These are phyloP conservation scores for Alitta virens DNA, from an alignment of 2,888 invertebrate species.

Conservation along the genomic window DNA sequence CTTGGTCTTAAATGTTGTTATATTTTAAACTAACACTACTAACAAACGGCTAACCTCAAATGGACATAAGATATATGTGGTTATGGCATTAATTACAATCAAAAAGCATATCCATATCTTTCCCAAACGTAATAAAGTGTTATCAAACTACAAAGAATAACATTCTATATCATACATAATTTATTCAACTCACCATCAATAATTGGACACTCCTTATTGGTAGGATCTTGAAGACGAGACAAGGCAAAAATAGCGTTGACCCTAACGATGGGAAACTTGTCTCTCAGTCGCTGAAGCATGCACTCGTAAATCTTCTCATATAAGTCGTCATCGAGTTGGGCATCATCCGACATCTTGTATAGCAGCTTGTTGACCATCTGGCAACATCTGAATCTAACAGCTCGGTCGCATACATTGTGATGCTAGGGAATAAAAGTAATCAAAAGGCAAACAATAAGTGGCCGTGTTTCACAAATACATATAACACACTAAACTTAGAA, in stretches of 20 bases:
- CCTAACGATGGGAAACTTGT: constrained; percentile 73
- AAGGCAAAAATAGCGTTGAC: constrained; percentile 77
- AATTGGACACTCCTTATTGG: constrained; percentile 72
- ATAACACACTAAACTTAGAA: too few relatives aligned
- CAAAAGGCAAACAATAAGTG: constrained; percentile 63
- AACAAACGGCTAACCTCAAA: too few relatives aligned
- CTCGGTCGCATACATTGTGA: constrained; percentile 59
- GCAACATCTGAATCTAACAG: constrained; percentile 73
- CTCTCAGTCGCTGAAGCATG: constrained; percentile 70
- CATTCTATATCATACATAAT: not conserved
- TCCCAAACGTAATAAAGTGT: too few relatives aligned
- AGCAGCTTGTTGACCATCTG: constrained; percentile 76
- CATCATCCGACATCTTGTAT: constrained; percentile 72
- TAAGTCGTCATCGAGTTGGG: constrained; percentile 73
- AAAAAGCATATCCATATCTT: too few relatives aligned
- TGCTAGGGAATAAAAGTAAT: constrained; percentile 34
- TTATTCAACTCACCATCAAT: constrained; percentile 60
- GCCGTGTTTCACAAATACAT: too few relatives aligned
- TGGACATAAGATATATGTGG: too few relatives aligned
- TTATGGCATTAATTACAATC: too few relatives aligned
- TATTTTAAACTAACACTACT: too few relatives aligned
- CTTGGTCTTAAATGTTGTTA: too few relatives aligned
- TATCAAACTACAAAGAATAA: too few relatives aligned
- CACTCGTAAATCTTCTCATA: constrained; percentile 71
- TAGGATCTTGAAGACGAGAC: constrained; percentile 77